phyloP scores from a whole-genome alignment of 2,888 invertebrate species.

The Psylliodes chrysocephalus region DNA sequence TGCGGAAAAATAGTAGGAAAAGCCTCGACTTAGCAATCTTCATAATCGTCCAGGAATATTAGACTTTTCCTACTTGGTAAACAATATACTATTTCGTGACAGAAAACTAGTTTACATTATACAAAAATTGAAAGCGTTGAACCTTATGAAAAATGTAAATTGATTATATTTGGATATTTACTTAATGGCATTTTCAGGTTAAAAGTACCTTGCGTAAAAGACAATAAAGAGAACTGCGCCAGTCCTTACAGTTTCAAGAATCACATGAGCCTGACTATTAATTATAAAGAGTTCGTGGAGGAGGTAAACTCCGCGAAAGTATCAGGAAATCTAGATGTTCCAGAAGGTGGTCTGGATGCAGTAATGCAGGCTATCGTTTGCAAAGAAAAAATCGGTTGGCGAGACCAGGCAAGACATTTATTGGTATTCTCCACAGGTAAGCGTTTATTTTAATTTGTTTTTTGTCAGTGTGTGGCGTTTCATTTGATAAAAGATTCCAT shows the following conservation, averaged over 20 bases:
- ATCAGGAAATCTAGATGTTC: conserved; percentile 67
- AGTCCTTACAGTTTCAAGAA: conserved; percentile 81
- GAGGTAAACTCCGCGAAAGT: conserved; percentile 61
- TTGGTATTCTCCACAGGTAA: conserved; percentile 77
- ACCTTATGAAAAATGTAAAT: conserved; percentile 38
- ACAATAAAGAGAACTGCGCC: conserved; percentile 59
- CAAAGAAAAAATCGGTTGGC: conserved; percentile 79
- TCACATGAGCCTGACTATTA: conserved; percentile 72
- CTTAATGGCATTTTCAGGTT: conserved; percentile 49
- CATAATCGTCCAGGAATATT: too few species aligned
- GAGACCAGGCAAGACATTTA: conserved; percentile 75
- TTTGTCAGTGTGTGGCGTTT: too few species aligned
- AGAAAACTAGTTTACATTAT: too few species aligned
- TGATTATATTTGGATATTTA: too few species aligned
- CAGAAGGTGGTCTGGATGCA: conserved; percentile 88
- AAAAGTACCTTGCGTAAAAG: conserved; percentile 56
- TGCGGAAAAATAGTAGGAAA: too few species aligned
- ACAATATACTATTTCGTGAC: too few species aligned
- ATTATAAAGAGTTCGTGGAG: conserved; percentile 65
- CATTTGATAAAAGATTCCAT: too few species aligned
- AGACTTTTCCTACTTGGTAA: too few species aligned
- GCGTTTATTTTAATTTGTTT: too few species aligned
- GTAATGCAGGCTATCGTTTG: conserved; percentile 86
- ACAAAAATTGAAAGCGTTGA: too few species aligned
- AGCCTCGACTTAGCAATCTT: too few species aligned